Percentiles rank a stretch among this genome's conserved stretches.
Evolutionary conservation across 2,888 invertebrate genomes (phyloP).

Genomic region (Polydrusus tereticollis): DNA sequence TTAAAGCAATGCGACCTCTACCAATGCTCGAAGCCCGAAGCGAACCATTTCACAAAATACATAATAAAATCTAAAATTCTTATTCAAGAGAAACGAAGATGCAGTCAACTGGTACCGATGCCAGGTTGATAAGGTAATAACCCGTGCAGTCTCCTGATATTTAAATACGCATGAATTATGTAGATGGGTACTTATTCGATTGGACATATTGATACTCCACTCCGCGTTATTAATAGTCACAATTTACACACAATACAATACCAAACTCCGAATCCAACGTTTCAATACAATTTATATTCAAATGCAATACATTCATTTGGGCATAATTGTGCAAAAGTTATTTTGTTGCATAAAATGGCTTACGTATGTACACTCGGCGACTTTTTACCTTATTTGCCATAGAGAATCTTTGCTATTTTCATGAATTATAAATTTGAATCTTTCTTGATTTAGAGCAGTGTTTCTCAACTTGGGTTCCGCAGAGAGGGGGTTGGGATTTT

Average conservation of each 20-base stretch:
- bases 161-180: constrained; percentile 68
- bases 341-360: constrained; percentile 46
- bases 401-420: constrained; percentile 19
- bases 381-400: constrained; percentile 45
- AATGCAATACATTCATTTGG: constrained; percentile 64
- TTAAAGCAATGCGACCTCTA: no score
- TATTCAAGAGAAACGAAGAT: constrained; percentile 43
- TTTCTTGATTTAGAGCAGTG: no score
- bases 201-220: constrained; percentile 68
- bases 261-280: constrained; percentile 60
- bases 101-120: constrained; percentile 57
- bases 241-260: constrained; percentile 67
- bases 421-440: background rate
- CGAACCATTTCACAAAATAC: constrained; percentile 23
- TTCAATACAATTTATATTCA: constrained; percentile 67
- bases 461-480: no score
- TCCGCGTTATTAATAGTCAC: constrained; percentile 67
- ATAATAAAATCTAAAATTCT: constrained; percentile 37
- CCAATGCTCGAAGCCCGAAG: constrained; percentile 2
- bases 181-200: constrained; percentile 67
- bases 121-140: constrained; percentile 67
- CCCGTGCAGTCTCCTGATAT: constrained; percentile 63
- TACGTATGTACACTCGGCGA: constrained; percentile 31
- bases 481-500: no score
- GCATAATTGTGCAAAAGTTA: constrained; percentile 58